Evolutionary conservation across 2,113 vertebrate species (phyloP).

Genomic region (Sphyrna mokarran): DNA sequence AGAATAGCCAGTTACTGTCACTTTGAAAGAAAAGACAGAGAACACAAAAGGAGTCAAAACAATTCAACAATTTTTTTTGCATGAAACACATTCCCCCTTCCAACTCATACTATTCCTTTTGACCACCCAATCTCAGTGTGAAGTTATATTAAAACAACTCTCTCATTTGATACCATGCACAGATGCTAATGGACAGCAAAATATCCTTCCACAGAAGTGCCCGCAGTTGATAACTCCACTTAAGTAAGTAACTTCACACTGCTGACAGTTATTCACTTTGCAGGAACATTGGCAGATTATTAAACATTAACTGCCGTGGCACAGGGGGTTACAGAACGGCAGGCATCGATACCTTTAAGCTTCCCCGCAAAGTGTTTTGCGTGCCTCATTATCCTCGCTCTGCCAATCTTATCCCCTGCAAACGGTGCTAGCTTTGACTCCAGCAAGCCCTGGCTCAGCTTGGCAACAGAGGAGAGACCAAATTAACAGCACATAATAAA

Average conservation of each 20-base stretch:
- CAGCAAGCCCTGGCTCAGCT: not conserved
- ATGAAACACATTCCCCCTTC: not conserved
- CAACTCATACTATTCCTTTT: not conserved
- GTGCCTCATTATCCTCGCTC: not conserved
- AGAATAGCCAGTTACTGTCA: not conserved
- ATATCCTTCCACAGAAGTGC: not conserved
- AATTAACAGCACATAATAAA: not conserved
- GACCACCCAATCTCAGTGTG: not conserved
- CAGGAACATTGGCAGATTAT: not conserved
- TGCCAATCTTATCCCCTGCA: not conserved
- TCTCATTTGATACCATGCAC: not conserved
- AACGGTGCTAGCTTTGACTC: not conserved
- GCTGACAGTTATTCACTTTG: not conserved
- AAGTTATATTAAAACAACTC: too few species aligned
- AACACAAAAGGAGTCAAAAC: too few species aligned
- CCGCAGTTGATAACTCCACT: not conserved
- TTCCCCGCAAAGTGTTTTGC: not conserved
- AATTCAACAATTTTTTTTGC: not conserved
- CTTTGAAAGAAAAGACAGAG: not conserved
- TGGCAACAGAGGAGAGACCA: not conserved
- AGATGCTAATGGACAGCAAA: not conserved
- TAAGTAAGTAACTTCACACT: not conserved
- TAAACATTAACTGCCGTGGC: not conserved
- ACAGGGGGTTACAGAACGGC: not conserved
- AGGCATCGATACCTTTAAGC: conserved; percentile 27